phyloP scores from a whole-genome alignment of 2,888 invertebrate species.

The Pachycephus smyrnensis region DNA sequence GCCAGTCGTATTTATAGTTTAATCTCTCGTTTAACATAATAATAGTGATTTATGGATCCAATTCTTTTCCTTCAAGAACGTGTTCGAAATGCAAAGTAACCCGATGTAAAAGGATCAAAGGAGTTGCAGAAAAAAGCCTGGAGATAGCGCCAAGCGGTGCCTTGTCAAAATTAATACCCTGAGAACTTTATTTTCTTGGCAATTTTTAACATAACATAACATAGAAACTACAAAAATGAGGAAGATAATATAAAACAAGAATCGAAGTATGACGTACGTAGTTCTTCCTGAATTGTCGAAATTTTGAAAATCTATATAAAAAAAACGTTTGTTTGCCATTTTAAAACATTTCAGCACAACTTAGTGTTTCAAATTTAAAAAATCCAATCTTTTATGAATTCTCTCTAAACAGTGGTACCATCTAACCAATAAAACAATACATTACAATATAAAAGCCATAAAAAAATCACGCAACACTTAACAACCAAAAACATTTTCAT shows the following conservation, averaged over 20 bases:
- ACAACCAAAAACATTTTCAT: background rate
- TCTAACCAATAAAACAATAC: background rate
- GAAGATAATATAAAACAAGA: background rate
- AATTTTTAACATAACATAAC: background rate
- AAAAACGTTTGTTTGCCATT: background rate
- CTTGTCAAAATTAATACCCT: background rate
- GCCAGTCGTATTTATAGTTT: conserved; percentile 1
- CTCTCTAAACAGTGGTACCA: background rate
- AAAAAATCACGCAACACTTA: background rate
- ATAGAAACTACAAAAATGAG: background rate
- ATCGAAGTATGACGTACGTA: background rate
- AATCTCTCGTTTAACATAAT: conserved; percentile 3
- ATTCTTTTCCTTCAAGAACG: conserved; percentile 1
- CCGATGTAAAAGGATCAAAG: background rate
- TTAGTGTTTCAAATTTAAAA: too few relatives aligned
- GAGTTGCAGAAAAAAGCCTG: background rate
- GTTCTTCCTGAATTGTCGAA: background rate
- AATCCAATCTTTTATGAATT: background rate
- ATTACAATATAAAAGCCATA: background rate
- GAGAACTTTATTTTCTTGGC: background rate
- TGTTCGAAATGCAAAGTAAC: conserved; percentile 2
- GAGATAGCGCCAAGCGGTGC: background rate
- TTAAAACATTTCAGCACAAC: background rate
- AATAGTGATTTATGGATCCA: conserved; percentile 4
- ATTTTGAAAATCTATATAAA: background rate